Base-by-base conservation (phyloP, 2,113 vertebrate genomes). In the Labeo rohita region DNA sequence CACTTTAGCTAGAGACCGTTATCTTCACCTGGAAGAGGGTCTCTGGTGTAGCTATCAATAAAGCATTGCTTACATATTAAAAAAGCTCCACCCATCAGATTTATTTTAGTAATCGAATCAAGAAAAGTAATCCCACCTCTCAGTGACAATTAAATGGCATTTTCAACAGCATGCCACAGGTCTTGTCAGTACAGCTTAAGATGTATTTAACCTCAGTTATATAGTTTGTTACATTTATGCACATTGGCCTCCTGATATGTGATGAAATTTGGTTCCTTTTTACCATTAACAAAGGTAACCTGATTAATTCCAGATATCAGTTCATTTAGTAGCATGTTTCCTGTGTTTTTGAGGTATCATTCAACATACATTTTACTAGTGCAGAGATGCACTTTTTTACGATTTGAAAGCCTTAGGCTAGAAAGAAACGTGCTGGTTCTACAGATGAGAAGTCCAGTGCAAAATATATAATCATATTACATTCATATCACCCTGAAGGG, bases 231-330 rank as follows among this genome's bases (percentile, higher is more conserved):
- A 72, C 2, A 72, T 72, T 72, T 9, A 8, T 43, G 16, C 3
- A 2, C 36, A 72, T 43, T 43, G 3, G 8, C 36, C 43, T 18
- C 39, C 68, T 72, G 36, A 43, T 72, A 43, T 72, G 18, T 72
- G 36, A 72, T 43, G 68, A 21, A 59, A 72, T 72, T 21, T 72
- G 68, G 68, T 72, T 72, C 68, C 68, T 72, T 72, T 63, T 72
- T 68, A 68, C 36, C 16, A 43, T 43, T 43, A 43, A 43, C 36
- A 43, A 72, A 72, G 16, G 68, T 72, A 72, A 72, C 68, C 36
- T 72, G 21, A 36, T 16, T 9, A 72, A 72, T 72, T 72, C 54
- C 68, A 72, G 8, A 59, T 72, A 72, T 72, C 68, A 72, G 68
- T 43, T 43, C 16, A 70, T 72, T 72, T 34, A 72, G 36, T 72